Evolutionary conservation across 2,113 vertebrate genomes (phyloP).

Genomic region (Dicerorhinus sumatrensis): DNA sequence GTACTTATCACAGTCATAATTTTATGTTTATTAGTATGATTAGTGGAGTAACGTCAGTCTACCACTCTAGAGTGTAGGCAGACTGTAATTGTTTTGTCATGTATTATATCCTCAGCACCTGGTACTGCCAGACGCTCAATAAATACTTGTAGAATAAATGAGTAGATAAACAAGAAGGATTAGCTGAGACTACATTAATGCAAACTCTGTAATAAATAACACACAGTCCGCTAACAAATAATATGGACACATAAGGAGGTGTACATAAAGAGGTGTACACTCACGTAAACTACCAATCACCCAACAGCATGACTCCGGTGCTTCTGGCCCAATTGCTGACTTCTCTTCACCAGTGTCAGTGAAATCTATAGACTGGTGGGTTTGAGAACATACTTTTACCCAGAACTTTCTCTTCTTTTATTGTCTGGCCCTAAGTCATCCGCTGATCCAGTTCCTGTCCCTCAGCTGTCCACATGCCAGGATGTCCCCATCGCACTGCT

Average conservation of each 20-base stretch:
- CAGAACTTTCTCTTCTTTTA: background rate
- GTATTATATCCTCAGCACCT: slow-evolving; percentile 14
- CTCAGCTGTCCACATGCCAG: background rate
- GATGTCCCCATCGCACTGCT: background rate
- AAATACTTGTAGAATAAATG: slow-evolving; percentile 44
- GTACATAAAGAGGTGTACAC: background rate
- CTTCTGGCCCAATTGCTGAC: background rate
- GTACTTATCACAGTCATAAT: slow-evolving; percentile 7
- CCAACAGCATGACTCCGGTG: background rate
- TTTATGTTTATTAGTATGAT: slow-evolving; percentile 21
- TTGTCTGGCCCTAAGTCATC: background rate
- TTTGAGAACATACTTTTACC: background rate
- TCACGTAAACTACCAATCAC: background rate
- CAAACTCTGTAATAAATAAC: background rate
- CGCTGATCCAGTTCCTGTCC: background rate
- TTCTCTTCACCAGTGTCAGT: background rate
- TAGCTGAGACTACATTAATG: background rate
- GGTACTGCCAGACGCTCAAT: background rate
- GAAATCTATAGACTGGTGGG: background rate
- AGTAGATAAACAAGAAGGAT: slow-evolving; percentile 18
- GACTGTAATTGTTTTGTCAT: slow-evolving; percentile 16
- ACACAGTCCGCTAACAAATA: background rate
- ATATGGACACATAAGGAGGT: background rate
- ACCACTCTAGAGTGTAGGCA: background rate
- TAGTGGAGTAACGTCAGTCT: background rate